Base-by-base conservation (phyloP, 2,797 vertebrate species). In the Silurus lanzhouensis region DNA sequence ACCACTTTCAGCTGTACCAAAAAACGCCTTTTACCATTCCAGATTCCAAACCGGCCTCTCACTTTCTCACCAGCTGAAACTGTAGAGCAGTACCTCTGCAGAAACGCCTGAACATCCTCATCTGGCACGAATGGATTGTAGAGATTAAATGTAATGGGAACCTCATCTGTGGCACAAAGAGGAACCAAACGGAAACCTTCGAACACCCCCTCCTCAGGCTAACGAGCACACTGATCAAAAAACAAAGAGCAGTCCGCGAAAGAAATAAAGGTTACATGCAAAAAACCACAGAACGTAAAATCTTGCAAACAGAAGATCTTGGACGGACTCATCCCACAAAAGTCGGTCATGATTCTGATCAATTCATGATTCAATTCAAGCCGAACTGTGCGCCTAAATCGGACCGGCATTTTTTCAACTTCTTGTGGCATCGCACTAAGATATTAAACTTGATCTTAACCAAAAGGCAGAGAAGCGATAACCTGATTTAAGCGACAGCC, bases 61-160 rank as follows among this genome's bases (percentile, higher is more conserved):
- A 85, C 1, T 8, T 12, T 15, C 22, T 66, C 63, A 0, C 68
- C 84, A 1, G 44, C 31, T 0, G 58, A 46, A 44, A 58, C 72
- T 0, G n/a, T n/a, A 1, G 17, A 20, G 4, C 87, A 82, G 5
- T 22, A 0, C 0, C 27, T 27, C 27, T 27, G 27, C 27, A 63
- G 8, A 8, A 63, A 63, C 0, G 1, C 60, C 14, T 20, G 20
- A 7, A 63, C 4, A 22, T 63, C 20, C 60, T 63, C 60, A 1
- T 88, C 87, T 0, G 25, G 44, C 0, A 88, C 84, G 7, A 71
- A 88, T 0, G 87, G 84, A 1, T 83, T 85, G 46, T 85, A 81
- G 0, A 85, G 8, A 1, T 85, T 68, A 0, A 87, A 13, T 0
- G 70, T 76, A 1, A 85, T 1, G 0, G 84, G 70, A 0, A 85